phyloP scores from a whole-genome alignment of 2,113 vertebrate species.

The Craseonycteris thonglongyai region DNA sequence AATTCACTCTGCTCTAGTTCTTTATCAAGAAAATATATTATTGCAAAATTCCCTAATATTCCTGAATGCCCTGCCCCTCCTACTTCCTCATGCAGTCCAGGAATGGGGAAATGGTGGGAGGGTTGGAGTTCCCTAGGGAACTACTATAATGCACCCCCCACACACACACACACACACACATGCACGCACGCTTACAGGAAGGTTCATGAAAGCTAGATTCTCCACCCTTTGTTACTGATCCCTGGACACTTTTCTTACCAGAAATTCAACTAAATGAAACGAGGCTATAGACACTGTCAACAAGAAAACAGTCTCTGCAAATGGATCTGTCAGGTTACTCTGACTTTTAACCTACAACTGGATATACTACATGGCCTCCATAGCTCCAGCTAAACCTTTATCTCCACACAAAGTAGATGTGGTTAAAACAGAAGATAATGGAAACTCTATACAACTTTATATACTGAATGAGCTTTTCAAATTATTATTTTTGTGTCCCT shows the following conservation, averaged over 20 bases:
- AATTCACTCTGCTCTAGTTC: background rate
- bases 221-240: background rate
- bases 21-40: background rate
- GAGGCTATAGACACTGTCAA: background rate
- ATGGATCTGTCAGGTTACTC: background rate
- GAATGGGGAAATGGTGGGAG: background rate
- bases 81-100: background rate
- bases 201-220: background rate
- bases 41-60: background rate
- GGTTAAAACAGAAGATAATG: background rate
- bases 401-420: background rate
- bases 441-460: background rate
- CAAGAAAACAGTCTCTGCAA: background rate
- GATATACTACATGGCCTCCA: background rate
- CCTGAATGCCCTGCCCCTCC: background rate
- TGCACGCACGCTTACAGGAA: background rate
- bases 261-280: background rate
- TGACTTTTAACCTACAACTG: background rate
- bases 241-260: conserved; percentile 3
- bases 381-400: background rate
- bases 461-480: background rate
- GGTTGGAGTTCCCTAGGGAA: background rate
- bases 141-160: background rate
- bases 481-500: background rate
- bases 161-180: no score